A percentile compares a stretch with the other conserved stretches of the same genome.
phyloP scores from a whole-genome alignment of 2,888 invertebrate genomes.

The Crocallis elinguaria region DNA sequence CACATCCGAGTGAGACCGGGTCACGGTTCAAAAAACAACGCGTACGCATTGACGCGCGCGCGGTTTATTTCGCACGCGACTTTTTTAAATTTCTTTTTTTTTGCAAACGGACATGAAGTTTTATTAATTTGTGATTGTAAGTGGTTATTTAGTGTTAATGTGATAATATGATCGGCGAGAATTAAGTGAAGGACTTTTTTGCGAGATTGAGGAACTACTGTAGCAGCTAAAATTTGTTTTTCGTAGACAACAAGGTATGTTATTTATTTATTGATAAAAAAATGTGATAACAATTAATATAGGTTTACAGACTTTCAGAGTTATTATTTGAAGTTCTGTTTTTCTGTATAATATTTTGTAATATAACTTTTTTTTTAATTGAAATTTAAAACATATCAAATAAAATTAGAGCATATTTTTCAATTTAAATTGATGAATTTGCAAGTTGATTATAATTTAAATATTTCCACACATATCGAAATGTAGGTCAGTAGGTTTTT shows the following conservation, averaged over 20 bases:
- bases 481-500: conserved; percentile 34
- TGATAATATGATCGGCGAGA: conserved; percentile 54
- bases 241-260: conserved; percentile 33
- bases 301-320: too few relatives aligned
- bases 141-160: conserved; percentile 50
- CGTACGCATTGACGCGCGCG: conserved; percentile 71
- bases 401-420: too few relatives aligned
- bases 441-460: neutral
- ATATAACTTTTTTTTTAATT: neutral
- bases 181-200: conserved; percentile 58
- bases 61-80: conserved; percentile 32
- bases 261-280: neutral
- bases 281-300: too few relatives aligned
- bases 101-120: conserved; percentile 42
- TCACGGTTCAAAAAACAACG: conserved; percentile 74
- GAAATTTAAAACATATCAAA: neutral
- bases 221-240: conserved; percentile 49
- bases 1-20: conserved; percentile 80
- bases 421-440: too few relatives aligned
- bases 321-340: too few relatives aligned
- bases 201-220: conserved; percentile 49
- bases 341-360: too few relatives aligned
- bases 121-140: conserved; percentile 33
- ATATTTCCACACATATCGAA: conserved; percentile 2
- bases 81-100: conserved; percentile 39